Evolutionary conservation across 1,140 invertebrate genomes (phyloP), one percentile per base, ranked within the genome.

Genomic region (Sarcophaga bullata): DNA sequence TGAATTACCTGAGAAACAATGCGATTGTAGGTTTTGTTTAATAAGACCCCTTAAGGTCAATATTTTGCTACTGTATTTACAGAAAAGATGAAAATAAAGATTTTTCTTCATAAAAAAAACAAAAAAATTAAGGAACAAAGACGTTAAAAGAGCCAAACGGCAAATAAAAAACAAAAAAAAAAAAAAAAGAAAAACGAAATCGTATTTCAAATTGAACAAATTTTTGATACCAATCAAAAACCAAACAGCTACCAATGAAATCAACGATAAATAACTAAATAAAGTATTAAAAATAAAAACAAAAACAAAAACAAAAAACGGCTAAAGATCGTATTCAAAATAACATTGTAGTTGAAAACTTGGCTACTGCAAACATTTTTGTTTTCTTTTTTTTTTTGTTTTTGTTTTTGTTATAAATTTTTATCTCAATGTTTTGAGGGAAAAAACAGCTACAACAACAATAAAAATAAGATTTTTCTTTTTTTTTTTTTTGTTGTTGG

Each of bases 41-140:
- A 50, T 68, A 50, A 78, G 75, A 78, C 75, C 75, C 75, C 75
- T 78, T 78, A 78, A 50, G 75, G 75, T 78, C 75, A 78, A 78
- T 78, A 78, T 78, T 78, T 78, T 78, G 75, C 75, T 78, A 78
- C 75, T 78, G 75, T 78, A 78, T 78, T 78, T 78, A 78, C 75
- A 78, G 49, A 52, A 78, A 49, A 78, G 49, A 78, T 19, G 49
- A 19, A 78, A 78, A 78, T 19, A 50, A 50, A 78, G 49, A 78
- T 68, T 68, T 37, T 68, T 68, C 62, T 25, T 9, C 19, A 19
- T 48, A 72, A 72, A 68, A 19, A 25, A 72, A 72, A 25, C 8
- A 72, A 72, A 72, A 72, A 72, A 72, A 17, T 72, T 72, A 25
- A 17, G 37, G 62, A 7, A 54, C 52, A 54, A 15, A 54, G 52